A percentile compares a stretch with the other conserved stretches of the same genome.
These are phyloP conservation scores for Macrosoma leucophasiata DNA, from an alignment of 2,888 invertebrate genomes.

Conservation along the genomic window DNA sequence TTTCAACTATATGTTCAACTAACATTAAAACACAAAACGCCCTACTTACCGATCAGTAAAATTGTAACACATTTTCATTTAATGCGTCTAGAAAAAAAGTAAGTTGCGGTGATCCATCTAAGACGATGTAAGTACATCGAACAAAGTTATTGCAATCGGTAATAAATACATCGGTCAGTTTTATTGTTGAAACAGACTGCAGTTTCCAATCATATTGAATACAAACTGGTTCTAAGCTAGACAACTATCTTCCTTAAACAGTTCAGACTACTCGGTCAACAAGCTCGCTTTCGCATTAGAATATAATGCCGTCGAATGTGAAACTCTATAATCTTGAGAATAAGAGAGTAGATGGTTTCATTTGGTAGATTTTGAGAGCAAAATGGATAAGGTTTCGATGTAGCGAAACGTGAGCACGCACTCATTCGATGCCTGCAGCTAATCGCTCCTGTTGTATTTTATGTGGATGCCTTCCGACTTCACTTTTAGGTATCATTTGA, in stretches of 20 bases:
- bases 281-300: conserved; percentile 3
- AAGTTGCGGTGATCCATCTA: conserved; percentile 1
- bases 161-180: no score
- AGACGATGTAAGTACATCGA: no score
- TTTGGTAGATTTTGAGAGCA: conserved; percentile 32
- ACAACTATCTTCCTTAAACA: conserved; percentile 63
- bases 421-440: conserved; percentile 51
- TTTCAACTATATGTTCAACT: no score
- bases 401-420: conserved; percentile 64
- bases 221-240: conserved; percentile 44
- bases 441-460: conserved; percentile 65
- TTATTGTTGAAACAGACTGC: no score
- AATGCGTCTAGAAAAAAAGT: no score
- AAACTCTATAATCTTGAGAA: conserved; percentile 29
- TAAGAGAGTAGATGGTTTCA: conserved; percentile 32
- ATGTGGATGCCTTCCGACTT: conserved; percentile 41
- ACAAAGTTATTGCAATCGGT: no score
- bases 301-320: conserved; percentile 23
- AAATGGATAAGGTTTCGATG: conserved; percentile 41
- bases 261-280: conserved; percentile 39
- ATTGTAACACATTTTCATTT: no score
- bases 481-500: no score
- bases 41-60: no score
- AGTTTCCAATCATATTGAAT: conserved; percentile 38
- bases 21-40: no score